Base-by-base conservation (phyloP, 2,888 invertebrate genomes). In the Philereme vetulata region DNA sequence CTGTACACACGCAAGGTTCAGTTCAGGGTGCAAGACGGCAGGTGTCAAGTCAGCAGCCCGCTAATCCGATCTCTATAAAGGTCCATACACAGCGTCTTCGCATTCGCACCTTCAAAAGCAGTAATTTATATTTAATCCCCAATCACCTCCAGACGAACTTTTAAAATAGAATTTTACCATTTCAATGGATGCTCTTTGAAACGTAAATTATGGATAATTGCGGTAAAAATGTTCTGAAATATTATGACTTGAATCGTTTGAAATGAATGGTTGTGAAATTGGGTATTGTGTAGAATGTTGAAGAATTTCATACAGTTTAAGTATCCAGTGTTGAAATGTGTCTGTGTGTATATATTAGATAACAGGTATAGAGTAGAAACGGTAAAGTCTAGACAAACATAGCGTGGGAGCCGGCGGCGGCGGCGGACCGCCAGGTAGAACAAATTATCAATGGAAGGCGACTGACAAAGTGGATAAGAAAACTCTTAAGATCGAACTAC, bases 111-210 rank as follows among this genome's bases (percentile, higher is more conserved):
- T 62, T 60, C 55, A 48, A 51, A 62, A 60, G 60, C 66, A 53
- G 62, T 61, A 55, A 66, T 61, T 64, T 67, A 71, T 69, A 67
- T 72, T 71, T 72, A 72, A 71, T 71, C 72, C 74, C 66, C 56
- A 68, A 71, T 74, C 73, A 66, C 65, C 68, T 60, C 52, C 54
- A 56, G 62, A 68, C 60, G 63, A 69, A 72, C 65, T 68, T 70
- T 70, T 59, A 64, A 74, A 74, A 67, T 64, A 66, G 62, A 66
- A 66, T 75, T 70, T 64, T 67, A 63, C 65, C 71, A 65, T 62
- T 65, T 67, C 51, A 66, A 66, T 64, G 56, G 65, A 52, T 51
- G 56, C 62, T 55, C 59, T 53, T 46, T 55, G 52, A 59, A 56
- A 62, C 61, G 60, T 55, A 52, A 65, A 62, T 56, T 58, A 62